Base-by-base conservation (phyloP, 1,140 invertebrate genomes). In the Megathymus violae region DNA sequence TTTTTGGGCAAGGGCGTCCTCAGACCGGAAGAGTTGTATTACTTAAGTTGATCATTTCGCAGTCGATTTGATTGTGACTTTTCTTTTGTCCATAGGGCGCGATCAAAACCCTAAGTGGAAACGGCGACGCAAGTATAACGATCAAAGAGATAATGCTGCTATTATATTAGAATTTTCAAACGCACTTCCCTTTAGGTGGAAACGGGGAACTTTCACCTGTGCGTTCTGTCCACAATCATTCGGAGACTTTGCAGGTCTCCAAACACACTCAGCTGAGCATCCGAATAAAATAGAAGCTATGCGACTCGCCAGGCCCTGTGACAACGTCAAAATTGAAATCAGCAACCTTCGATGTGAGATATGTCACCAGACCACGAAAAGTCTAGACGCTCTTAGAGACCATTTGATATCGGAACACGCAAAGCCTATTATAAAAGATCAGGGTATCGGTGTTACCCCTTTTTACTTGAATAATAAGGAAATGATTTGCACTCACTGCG, bases 31-130 rank as follows among this genome's bases (percentile, higher is more conserved):
- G 22, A 22, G 22, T 22, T 25, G 22, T 50, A 41, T 7, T 15
- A 15, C n/a, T 10, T 64, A 19, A 52, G 27, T 15, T 54, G 51
- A 17, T 16, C 17, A 31, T 31, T 31, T 36, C 25, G 38, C 43
- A 44, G 44, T 40, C 44, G 10, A 64, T 64, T 63, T 74, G 69
- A 76, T 62, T 68, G 71, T 69, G 51, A 63, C 74, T 77, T 80
- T 82, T 80, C 69, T 79, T 88, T 80, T 88, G 76, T 80, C 86
- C 85, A 77, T 88, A 88, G 85, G 82, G 64, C 50, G 70, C 65
- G 71, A 69, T 64, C 44, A 47, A 56, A 83, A 73, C 58, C 54
- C 81, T 63, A 83, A 81, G 67, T 90, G 85, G 84, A 82, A 76
- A 77, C 74, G 79, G 52, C 76, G 68, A 67, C 77, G 78, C 59